These are phyloP conservation scores for Cephus pygmeus DNA, from an alignment of 2,888 invertebrate genomes.

Conservation along the genomic window DNA sequence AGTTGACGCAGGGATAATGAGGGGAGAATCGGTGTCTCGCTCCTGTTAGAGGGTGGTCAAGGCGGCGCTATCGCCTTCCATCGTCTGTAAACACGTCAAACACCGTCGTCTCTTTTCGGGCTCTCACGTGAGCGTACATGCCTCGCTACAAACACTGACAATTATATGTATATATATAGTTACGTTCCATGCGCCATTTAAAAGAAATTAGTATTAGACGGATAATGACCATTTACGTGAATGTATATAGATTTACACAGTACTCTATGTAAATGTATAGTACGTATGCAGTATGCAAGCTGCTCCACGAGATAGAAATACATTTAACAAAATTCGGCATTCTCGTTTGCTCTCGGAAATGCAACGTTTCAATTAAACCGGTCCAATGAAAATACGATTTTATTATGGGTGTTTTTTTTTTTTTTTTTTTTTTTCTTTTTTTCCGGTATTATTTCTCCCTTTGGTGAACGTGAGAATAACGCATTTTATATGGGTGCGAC, in stretches of 20 bases:
- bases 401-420: background rate
- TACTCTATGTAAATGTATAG: background rate
- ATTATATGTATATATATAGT: constrained; percentile 27
- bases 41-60: constrained; percentile 65
- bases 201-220: constrained; percentile 29
- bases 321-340: background rate
- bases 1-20: constrained; percentile 27
- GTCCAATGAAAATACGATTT: background rate
- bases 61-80: constrained; percentile 64
- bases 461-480: background rate
- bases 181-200: constrained; percentile 57
- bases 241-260: background rate
- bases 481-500: background rate
- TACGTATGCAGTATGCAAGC: background rate
- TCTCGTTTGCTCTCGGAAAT: background rate
- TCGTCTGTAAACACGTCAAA: constrained; percentile 64
- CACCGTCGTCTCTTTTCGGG: constrained; percentile 56
- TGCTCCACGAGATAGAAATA: background rate
- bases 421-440: background rate
- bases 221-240: constrained; percentile 13
- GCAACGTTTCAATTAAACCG: background rate
- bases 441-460: background rate
- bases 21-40: constrained; percentile 51
- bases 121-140: constrained; percentile 47
- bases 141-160: constrained; percentile 57